Base-by-base conservation (phyloP, 1,140 invertebrate genomes). In the Heliconius hewitsoni region DNA sequence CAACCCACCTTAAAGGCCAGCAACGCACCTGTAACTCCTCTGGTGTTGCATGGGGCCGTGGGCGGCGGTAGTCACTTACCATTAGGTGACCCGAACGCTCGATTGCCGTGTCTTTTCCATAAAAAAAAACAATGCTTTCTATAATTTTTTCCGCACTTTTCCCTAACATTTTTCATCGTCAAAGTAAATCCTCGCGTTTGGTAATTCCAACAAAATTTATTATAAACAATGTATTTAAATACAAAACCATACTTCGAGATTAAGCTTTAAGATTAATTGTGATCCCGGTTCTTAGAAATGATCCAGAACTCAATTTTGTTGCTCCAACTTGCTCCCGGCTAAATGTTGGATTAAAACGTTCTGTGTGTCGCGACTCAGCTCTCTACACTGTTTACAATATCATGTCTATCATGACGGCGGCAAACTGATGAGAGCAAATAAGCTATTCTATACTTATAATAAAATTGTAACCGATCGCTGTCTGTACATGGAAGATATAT, bases 271-370 rank as follows among this genome's bases (percentile, higher is more conserved):
- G 86, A 89, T 92, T 91, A 90, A 91, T 89, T 88, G 85, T 90
- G 86, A 91, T 90, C 88, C 89, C 84, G 76, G 79, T 84, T 85
- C 82, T 81, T 80, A 84, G 84, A 83, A 83, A 79, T 75, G 84
- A 85, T 88, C 83, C 77, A 85, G 86, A 88, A 90, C 87, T 89
- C 89, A 87, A 89, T 89, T 92, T 87, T 83, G 87, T 90, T 89
- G 89, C 86, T 90, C 85, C 88, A 89, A 88, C 83, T 87, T 85
- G 83, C 86, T 84, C 78, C 81, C 73, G 83, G 84, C 78, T 87
- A 87, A 87, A 87, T 78, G 76, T 77, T 71, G 85, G 86, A 86
- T 91, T 89, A 88, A 87, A 88, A 81, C 80, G 81, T 85, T 78
- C 73, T 76, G 70, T 27, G 60, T 77, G 50, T 73, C 27, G 60